Evolutionary conservation across 1,140 invertebrate species (phyloP), one percentile per base, ranked within the genome.

Genomic region (Muscidifurax raptorellus): DNA sequence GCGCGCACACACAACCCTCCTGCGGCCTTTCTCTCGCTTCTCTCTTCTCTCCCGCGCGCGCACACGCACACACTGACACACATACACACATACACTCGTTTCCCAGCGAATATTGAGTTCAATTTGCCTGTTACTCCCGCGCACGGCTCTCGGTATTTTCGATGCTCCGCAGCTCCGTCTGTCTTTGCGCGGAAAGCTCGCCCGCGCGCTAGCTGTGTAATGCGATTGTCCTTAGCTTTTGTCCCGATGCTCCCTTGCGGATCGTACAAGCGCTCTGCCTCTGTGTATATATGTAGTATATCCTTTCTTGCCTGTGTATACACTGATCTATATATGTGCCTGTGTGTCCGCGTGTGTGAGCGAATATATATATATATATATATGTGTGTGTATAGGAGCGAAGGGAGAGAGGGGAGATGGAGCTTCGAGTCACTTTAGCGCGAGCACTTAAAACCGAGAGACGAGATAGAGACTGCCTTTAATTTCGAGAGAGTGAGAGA

Each of bases 61-160:
- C 72, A 30, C 87, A 87, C 88, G 88, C 64, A 10, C 64, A n/a
- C n/a, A n/a, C n/a, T n/a, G n/a, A n/a, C n/a, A n/a, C n/a, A n/a
- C n/a, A n/a, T n/a, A n/a, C n/a, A 28, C 66, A 28, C 27, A 13
- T 9, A 25, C 66, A 93, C 91, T 92, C 91, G 92, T 92, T 92
- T 92, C 91, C 90, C 90, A 87, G 88, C 91, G 91, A 92, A 92
- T 93, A 92, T 93, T 91, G 91, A 92, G 89, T 93, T 92, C 91
- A 93, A 92, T 93, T 93, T 92, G 92, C 91, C 90, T 87, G 25
- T 28, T 52, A 78, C 59, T n/a, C 71, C 40, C 44, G n/a, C 15
- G 64, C 64, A 1, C 64, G 64, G 2, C 3, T 18, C 66, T 30
- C 28, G 66, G 66, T 30, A 69, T 27, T 69, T 30, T 28, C 66